Evolutionary conservation across 2,888 invertebrate genomes (phyloP), one percentile per base, ranked within the genome.

Genomic region (Acronicta aceris): DNA sequence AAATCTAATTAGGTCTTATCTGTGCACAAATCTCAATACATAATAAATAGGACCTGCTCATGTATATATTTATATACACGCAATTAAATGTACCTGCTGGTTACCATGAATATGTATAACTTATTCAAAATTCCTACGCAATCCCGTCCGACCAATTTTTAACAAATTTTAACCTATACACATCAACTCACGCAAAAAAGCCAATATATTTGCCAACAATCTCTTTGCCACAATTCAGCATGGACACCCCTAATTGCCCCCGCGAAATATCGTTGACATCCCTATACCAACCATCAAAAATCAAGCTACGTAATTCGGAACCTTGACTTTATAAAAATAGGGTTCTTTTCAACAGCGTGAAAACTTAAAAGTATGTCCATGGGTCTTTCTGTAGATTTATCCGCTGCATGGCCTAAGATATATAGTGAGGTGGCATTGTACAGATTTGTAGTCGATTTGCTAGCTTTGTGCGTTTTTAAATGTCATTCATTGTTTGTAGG

Each of bases 401-500:
- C 84, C 75, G 60, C 65, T 59, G 75, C 71, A 76, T 77, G 75
- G 78, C 67, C 78, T 84, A 85, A 87, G 86, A 84, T 86, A 83
- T 89, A 87, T 81, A 85, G 85, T 79, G 78, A 79, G 77, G 81
- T 81, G 80, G 73, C 82, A 86, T 88, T 86, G 86, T 86, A 79
- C 80, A 63, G 83, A 82, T 90, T 89, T 91, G 89, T 90, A 84
- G 79, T 78, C 84, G 81, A 85, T 86, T 85, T 85, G 82, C 81
- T 78, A 78, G 76, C 69, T 74, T 74, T 69, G 66, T 76, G 73
- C 71, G 69, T 70, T 73, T 75, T 75, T 67, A 52, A 61, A 64
- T 52, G 59, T 58, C 54, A 59, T 63, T 62, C 46, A 46, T 52
- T 64, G 45, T 45, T 48, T 60, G 36, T 53, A 33, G 21, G 46